Conservation (phyloP, 1,140 invertebrate genomes). For the Drosophila ercepeae region DNA sequence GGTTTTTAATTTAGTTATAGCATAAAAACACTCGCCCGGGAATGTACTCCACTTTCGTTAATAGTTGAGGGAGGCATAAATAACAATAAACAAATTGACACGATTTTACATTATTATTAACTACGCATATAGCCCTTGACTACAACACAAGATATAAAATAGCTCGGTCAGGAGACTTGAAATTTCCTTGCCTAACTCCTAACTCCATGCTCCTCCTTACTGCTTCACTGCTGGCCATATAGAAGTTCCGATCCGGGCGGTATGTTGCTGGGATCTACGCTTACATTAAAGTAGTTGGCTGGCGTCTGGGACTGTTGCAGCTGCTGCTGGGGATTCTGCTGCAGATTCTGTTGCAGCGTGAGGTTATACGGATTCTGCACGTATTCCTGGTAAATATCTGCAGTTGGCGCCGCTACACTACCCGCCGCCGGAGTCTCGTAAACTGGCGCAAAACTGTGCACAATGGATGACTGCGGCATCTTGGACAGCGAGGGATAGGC, state of each 20-base stretch:
- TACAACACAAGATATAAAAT: constrained; percentile 39
- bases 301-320: constrained; percentile 32
- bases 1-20: constrained; percentile 25
- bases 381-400: constrained; percentile 84
- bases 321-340: constrained; percentile 37
- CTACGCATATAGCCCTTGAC: constrained; percentile 9
- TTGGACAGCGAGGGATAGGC: constrained; percentile 70
- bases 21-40: constrained; percentile 33
- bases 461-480: constrained; percentile 72
- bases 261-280: constrained; percentile 83
- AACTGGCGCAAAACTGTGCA: constrained; percentile 76
- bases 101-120: constrained; percentile 40
- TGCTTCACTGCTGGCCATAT: constrained; percentile 83
- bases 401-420: constrained; percentile 23
- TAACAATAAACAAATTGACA: constrained; percentile 52
- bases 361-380: constrained; percentile 85
- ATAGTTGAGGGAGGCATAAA: constrained; percentile 12
- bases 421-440: constrained; percentile 45
- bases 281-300: constrained; percentile 85
- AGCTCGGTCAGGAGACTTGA: constrained; percentile 16
- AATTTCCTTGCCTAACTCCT: constrained; percentile 1
- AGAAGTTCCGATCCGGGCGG: constrained; percentile 86
- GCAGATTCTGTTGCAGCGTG: constrained; percentile 57
- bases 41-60: constrained; percentile 34
- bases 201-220: background rate